Base-by-base conservation (phyloP, 2,888 invertebrate species). In the Hetaerina titia region DNA sequence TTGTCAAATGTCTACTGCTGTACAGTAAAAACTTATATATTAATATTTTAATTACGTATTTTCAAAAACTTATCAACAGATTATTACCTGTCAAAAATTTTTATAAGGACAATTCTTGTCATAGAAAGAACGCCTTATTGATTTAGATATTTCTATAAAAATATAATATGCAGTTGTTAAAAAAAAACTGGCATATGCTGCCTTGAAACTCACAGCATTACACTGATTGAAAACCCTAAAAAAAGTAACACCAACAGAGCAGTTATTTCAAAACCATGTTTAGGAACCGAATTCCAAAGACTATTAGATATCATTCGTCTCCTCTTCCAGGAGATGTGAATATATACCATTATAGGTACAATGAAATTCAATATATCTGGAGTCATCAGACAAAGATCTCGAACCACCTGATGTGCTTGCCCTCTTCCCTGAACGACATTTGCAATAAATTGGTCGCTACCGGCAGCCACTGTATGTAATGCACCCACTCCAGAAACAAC, bases 381-480 rank as follows among this genome's bases (percentile, higher is more conserved):
- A 95, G 97, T 97, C 98, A 98, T 98, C 96, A 98, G 97, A 64
- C 97, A 97, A 95, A 98, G 96, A 96, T 98, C 98, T 19, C 98
- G 97, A 94, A 98, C 97, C 94, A 97, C 97, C 97, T 98, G 98
- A 97, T 98, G 98, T 45, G 97, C 97, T 95, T 97, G 97, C 11
- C 98, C 98, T 96, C 98, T 97, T 94, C 98, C 97, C 95, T 97
- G 97, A 45, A 98, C 96, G 94, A 98, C 98, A 96, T 98, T 98
- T 95, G 97, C 96, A 60, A 97, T 96, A 96, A 98, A 98, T 96
- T 98, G 98, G 97, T 98, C 98, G 96, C 97, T 97, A 95, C 98
- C 97, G 95, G 97, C 97, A 89, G 97, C 97, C 74, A 97, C 96
- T 95, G 98, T 97, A 96, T 98, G 98, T 94, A 98, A 96, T 88